A percentile compares a stretch with the other conserved stretches of the same genome.
Conservation (phyloP, 2,113 vertebrate species). For the Gymnobelideus leadbeateri region DNA sequence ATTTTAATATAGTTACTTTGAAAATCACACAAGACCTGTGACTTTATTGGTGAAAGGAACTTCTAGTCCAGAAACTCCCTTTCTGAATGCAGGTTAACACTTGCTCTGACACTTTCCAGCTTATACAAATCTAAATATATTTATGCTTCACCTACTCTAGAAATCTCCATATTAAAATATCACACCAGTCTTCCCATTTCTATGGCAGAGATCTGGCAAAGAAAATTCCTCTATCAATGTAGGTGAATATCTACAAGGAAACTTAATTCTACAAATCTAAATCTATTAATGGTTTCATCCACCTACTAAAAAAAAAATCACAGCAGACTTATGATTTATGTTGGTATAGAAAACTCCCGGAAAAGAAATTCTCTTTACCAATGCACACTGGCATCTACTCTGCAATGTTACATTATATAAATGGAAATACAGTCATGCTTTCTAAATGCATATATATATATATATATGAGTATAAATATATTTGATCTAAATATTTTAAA, state of each 20-base stretch:
- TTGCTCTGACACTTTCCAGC: neutral
- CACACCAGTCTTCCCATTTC: neutral
- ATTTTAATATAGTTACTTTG: neutral
- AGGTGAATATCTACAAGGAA: neutral
- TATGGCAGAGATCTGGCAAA: neutral
- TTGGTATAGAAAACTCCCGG: neutral
- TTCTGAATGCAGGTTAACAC: neutral
- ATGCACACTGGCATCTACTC: neutral
- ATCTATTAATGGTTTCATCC: neutral
- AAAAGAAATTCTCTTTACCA: neutral
- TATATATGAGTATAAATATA: neutral
- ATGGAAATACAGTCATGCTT: neutral
- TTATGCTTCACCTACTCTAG: neutral
- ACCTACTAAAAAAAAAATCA: neutral
- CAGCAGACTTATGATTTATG: neutral
- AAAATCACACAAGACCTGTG: neutral
- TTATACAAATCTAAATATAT: neutral
- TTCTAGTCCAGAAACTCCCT: neutral
- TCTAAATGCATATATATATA: neutral
- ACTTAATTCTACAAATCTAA: neutral
- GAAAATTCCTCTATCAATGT: neutral
- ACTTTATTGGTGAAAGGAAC: neutral
- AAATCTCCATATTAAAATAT: neutral
- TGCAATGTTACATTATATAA: neutral
- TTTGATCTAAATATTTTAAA: neutral